Percentiles rank a stretch among this genome's conserved stretches.
These are phyloP conservation scores for Atta cephalotes DNA, from an alignment of 1,140 invertebrate genomes.

Conservation along the genomic window DNA sequence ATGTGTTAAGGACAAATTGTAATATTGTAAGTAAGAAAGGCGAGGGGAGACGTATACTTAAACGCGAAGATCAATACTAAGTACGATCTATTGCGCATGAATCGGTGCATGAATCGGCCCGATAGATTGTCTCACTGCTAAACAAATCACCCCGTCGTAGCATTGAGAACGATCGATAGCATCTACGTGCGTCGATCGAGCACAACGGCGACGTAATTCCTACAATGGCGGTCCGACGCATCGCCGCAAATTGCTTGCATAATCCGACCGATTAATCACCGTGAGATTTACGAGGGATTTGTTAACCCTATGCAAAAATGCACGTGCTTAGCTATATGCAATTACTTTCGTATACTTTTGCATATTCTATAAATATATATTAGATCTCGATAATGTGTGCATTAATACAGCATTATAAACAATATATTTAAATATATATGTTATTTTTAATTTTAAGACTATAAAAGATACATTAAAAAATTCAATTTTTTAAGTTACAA, in stretches of 20 bases:
- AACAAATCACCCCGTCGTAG: conserved; percentile 78
- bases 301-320: conserved; percentile 51
- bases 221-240: conserved; percentile 76
- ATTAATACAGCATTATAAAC: not conserved
- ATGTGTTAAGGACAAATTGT: conserved; percentile 25
- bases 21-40: not conserved
- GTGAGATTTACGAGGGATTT: conserved; percentile 77
- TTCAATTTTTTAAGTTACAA: not conserved
- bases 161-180: conserved; percentile 68
- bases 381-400: not conserved
- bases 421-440: no score
- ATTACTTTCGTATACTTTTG: conserved; percentile 23
- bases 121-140: conserved; percentile 76
- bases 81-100: conserved; percentile 75
- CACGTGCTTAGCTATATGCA: not conserved
- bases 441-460: not conserved
- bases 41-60: not conserved
- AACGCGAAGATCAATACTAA: conserved; percentile 20
- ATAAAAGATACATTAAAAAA: not conserved
- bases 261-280: conserved; percentile 81
- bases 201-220: conserved; percentile 77
- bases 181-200: conserved; percentile 69
- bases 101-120: conserved; percentile 72
- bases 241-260: conserved; percentile 81
- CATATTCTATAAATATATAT: conserved; percentile 36